Evolutionary conservation across 2,888 invertebrate genomes (phyloP).

Genomic region (Drosophila stalkeri): DNA sequence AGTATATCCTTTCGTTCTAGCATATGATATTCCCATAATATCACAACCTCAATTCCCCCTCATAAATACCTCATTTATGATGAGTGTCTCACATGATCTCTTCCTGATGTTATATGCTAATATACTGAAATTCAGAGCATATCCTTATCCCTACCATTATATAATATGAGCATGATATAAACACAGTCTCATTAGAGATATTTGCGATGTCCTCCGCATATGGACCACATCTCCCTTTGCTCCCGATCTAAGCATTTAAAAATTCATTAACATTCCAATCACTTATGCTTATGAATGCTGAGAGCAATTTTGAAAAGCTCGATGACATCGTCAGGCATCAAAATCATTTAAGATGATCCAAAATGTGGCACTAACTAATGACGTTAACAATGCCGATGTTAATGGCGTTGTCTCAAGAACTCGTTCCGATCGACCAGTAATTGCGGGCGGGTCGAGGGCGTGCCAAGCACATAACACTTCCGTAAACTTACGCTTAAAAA

Average conservation of each 20-base stretch:
- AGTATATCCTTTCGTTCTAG: too few species aligned
- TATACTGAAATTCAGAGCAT: too few species aligned
- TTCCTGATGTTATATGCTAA: too few species aligned
- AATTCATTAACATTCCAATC: conserved; percentile 3
- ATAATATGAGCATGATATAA: background rate
- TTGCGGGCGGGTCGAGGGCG: conserved; percentile 46
- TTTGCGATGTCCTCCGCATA: background rate
- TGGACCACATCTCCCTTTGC: conserved; percentile 1
- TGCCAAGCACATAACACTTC: conserved; percentile 48
- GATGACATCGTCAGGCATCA: conserved; percentile 39
- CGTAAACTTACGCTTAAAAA: conserved; percentile 54
- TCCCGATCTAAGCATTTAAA: background rate
- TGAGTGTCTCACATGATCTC: too few species aligned
- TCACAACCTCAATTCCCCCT: too few species aligned
- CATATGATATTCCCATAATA: too few species aligned
- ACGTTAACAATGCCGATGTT: conserved; percentile 58
- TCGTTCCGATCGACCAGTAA: conserved; percentile 50
- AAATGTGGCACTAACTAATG: conserved; percentile 65
- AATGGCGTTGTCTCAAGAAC: conserved; percentile 50
- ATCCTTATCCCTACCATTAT: background rate
- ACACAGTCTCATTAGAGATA: background rate
- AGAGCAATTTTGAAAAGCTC: conserved; percentile 8
- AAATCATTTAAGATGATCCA: conserved; percentile 46
- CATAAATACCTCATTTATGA: too few species aligned
- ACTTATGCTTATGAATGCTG: conserved; percentile 18